Evolutionary conservation across 2,888 invertebrate species (phyloP), one percentile per base, ranked within the genome.

Genomic region (Sphaeridia pumilis): DNA sequence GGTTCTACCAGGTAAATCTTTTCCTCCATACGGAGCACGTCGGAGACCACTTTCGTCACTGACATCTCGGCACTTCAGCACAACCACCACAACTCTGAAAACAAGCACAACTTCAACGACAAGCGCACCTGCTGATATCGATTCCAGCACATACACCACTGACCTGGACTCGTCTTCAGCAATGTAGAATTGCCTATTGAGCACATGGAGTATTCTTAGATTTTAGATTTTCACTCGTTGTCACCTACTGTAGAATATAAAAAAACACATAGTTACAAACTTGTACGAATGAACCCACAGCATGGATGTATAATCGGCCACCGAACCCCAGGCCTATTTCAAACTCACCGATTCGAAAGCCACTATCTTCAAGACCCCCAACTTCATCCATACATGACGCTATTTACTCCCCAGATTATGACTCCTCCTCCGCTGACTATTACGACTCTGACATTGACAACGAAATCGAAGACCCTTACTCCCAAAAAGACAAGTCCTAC

Each of bases 401-500:
- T n/a, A n/a, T n/a, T n/a, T n/a, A n/a, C n/a, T n/a, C n/a, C 24
- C 31, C 46, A 34, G 34, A 28, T 4, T 20, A 52, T n/a, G 31
- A 3, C 14, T 24, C 45, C 27, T 22, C 44, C n/a, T 4, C 22
- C 2, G 50, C 47, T 25, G 41, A 47, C n/a, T 5, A 4, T 20
- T 25, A 4, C 7, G 46, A 46, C 20, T 27, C 46, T 7, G 48
- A 54, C 3, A n/a, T 20, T 2, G 43, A 43, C 2, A 46, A 46
- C 27, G 54, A 49, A 5, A 26, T 36, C 17, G 2, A 27, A 20
- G 47, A 47, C 24, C 22, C 24, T 12, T 55, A 55, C 27, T 52
- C 56, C 4, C n/a, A n/a, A n/a, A 56, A 56, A 3, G 62, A 62
- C 49, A 56, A 58, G 31, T 60, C 60, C 41, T 62, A 62, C 49